These are phyloP conservation scores for Pseudorhombus dupliciocellatus DNA, from an alignment of 2,113 vertebrate genomes.

Conservation along the genomic window DNA sequence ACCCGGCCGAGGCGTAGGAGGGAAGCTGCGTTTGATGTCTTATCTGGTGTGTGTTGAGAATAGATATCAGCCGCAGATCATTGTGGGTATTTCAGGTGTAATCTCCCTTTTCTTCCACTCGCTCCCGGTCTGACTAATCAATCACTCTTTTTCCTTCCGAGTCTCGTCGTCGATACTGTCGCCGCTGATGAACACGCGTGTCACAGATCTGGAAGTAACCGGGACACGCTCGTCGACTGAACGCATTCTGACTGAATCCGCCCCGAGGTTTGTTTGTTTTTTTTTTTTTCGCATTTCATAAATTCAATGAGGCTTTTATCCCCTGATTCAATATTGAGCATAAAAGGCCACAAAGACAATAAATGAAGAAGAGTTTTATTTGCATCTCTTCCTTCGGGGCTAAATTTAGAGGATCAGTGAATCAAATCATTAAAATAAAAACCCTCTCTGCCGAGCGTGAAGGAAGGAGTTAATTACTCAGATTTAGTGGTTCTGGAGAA, in stretches of 20 bases:
- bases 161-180: too few species aligned
- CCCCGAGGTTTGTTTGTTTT: conserved; percentile 7
- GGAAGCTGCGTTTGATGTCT: conserved; percentile 26
- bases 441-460: conserved; percentile 75
- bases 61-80: conserved; percentile 31
- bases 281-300: conserved; percentile 40
- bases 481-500: conserved; percentile 64
- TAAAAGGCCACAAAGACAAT: conserved; percentile 69
- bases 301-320: conserved; percentile 57
- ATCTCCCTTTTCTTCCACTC: background rate
- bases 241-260: background rate
- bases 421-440: conserved; percentile 85
- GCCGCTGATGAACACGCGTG: background rate
- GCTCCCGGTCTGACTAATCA: conserved; percentile 10
- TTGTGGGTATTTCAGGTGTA: conserved; percentile 4
- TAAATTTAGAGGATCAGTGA: conserved; percentile 86
- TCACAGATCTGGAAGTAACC: background rate
- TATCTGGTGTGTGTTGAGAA: conserved; percentile 7
- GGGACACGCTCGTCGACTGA: background rate
- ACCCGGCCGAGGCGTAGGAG: conserved; percentile 5
- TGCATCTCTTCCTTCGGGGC: conserved; percentile 75
- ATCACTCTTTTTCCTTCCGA: conserved; percentile 7
- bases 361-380: conserved; percentile 73
- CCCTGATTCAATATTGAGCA: conserved; percentile 52
- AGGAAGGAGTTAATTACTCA: conserved; percentile 82